Conservation (phyloP, 2,888 invertebrate genomes). For the Megastigmus dorsalis region DNA sequence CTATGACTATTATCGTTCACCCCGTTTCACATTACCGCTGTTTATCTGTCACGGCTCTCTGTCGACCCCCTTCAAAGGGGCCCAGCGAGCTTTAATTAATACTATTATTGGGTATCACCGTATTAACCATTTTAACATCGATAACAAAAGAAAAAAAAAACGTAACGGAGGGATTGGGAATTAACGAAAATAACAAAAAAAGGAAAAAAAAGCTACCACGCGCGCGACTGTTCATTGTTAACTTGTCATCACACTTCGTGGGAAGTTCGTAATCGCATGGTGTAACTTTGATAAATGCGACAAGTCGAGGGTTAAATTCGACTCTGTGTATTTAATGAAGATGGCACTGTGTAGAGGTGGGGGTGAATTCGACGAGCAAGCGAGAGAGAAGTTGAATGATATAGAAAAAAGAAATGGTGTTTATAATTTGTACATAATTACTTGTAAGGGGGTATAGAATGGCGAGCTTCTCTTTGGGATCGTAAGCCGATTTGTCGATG, state of each 20-base stretch:
- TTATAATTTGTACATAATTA: conserved; percentile 53
- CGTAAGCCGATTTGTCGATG: neutral
- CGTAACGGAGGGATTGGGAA: neutral
- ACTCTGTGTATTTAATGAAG: conserved; percentile 8
- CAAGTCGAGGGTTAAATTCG: conserved; percentile 8
- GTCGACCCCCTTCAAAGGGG: neutral
- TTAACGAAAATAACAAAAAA: too few species aligned
- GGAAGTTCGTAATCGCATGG: conserved; percentile 35
- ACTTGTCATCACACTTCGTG: conserved; percentile 45
- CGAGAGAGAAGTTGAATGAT: neutral
- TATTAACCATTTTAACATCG: conserved; percentile 52
- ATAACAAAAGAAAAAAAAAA: neutral
- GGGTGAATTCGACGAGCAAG: too few species aligned
- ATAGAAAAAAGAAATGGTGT: conserved; percentile 27
- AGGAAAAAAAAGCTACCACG: conserved; percentile 16
- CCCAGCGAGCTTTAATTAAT: conserved; percentile 40
- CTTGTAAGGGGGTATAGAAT: conserved; percentile 23
- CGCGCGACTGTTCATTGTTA: conserved; percentile 52
- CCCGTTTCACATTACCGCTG: conserved; percentile 49
- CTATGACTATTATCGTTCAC: conserved; percentile 55
- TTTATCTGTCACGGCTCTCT: conserved; percentile 51
- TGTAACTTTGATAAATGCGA: neutral
- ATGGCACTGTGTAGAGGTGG: neutral
- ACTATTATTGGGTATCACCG: conserved; percentile 49
- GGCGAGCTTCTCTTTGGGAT: conserved; percentile 39